These are phyloP conservation scores for Nycticorax nycticorax DNA, from an alignment of 2,113 vertebrate species.

Conservation along the genomic window DNA sequence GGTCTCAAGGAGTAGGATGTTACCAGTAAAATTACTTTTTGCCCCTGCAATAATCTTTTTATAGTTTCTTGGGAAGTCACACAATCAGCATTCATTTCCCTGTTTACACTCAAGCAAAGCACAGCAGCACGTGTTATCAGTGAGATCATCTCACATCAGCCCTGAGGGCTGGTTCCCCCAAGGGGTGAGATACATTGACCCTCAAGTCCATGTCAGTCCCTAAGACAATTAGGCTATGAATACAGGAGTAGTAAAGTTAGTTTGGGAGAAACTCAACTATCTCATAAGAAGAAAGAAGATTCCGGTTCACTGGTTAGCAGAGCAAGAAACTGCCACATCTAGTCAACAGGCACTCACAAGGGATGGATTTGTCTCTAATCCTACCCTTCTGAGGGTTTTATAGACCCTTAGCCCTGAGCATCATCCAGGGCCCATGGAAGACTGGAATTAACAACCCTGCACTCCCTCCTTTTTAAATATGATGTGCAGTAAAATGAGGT, in stretches of 20 bases:
- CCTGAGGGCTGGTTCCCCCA: not conserved
- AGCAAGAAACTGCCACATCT: not conserved
- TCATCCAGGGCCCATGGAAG: not conserved
- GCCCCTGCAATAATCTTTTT: not conserved
- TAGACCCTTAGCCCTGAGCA: not conserved
- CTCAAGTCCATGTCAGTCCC: not conserved
- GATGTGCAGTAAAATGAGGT: not conserved
- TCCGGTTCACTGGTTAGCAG: not conserved
- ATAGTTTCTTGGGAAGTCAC: not conserved
- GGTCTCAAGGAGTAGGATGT: not conserved
- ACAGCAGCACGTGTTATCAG: not conserved
- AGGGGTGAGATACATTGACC: not conserved
- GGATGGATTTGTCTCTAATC: not conserved
- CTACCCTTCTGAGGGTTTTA: not conserved
- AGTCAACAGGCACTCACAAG: not conserved
- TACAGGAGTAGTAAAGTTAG: not conserved
- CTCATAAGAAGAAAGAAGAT: not conserved
- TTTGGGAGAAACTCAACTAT: not conserved
- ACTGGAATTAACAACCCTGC: not conserved
- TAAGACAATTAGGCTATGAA: not conserved
- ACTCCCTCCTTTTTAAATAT: not conserved
- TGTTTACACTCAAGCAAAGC: not conserved
- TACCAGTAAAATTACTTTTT: not conserved
- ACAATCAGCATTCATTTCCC: not conserved
- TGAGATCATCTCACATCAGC: not conserved